Conservation (phyloP, 2,888 invertebrate genomes). For the Sericinus montela region DNA sequence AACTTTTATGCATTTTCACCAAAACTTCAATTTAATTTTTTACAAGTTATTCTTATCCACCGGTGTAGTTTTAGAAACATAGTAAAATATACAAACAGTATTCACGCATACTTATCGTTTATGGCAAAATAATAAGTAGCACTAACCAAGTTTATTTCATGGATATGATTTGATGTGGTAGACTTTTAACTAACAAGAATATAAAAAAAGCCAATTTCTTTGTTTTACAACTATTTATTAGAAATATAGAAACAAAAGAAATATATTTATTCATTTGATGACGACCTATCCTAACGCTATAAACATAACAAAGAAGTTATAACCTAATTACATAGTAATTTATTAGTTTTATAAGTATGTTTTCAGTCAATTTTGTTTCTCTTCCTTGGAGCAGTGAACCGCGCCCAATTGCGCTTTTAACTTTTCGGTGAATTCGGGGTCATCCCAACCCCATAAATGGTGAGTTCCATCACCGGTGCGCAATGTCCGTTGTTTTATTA, state of each 20-base stretch:
- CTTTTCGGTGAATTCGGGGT: constrained; percentile 78
- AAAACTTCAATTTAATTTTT: too few relatives aligned
- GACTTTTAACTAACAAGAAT: too few relatives aligned
- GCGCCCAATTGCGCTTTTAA: constrained; percentile 56
- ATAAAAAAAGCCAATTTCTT: too few relatives aligned
- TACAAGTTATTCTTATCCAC: too few relatives aligned
- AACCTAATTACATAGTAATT: background rate
- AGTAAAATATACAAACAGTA: too few relatives aligned
- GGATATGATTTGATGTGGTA: too few relatives aligned
- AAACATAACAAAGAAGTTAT: background rate
- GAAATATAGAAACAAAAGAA: constrained; percentile 13
- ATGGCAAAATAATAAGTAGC: too few relatives aligned
- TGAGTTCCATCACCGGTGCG: constrained; percentile 84
- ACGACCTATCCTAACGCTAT: background rate
- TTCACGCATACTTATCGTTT: too few relatives aligned
- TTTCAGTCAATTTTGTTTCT: background rate
- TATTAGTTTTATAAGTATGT: background rate
- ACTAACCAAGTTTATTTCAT: too few relatives aligned
- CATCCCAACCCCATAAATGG: constrained; percentile 85
- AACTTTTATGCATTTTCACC: too few relatives aligned
- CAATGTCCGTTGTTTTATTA: constrained; percentile 80
- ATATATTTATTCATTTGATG: too few relatives aligned
- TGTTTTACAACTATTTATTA: constrained; percentile 25
- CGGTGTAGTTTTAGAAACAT: too few relatives aligned
- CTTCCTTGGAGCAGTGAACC: constrained; percentile 23